Base-by-base conservation (phyloP, 2,888 invertebrate genomes). In the Serrognathus titanus region DNA sequence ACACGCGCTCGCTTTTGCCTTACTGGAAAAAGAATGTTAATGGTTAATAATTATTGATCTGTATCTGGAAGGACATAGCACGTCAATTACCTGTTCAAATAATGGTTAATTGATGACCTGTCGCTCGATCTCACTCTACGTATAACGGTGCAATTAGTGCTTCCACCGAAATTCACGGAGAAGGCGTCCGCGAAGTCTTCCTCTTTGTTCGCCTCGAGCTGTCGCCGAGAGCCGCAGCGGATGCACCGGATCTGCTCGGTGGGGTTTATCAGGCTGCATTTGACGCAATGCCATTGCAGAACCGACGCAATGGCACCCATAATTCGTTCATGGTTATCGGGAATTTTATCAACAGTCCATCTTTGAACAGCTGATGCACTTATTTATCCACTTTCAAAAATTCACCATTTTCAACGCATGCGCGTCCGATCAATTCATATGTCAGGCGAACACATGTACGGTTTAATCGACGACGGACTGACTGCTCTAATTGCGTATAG, bases 291-390 rank as follows among this genome's bases (percentile, higher is more conserved):
- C 92, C 92, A 94, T 83, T 93, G 93, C 79, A 93, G 86, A 82
- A 93, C 92, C 79, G 93, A 93, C 81, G 92, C 92, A 83, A 92
- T 92, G 79, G 92, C 92, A 81, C 93, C 93, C 93, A 93, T 93
- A 76, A 77, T 81, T 78, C 75, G 79, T 77, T 79, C 82, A 82
- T 82, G 78, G 76, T 79, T 54, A 54, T 48, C 41, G 36, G 53
- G 60, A 60, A 48, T 37, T 59, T 36, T 57, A 57, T 60, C 60
- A 60, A 62, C 58, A 53, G 58, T 54, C 57, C 57, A 52, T 51
- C 48, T 48, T 52, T 55, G 52, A 60, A 63, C 63, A 63, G 61
- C 63, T 63, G 63, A 63, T 62, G 46, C 53, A 60, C 53, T 55
- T 57, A 57, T 58, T 58, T 61, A 54, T 48, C 40, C 49, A 53